Percentiles rank a stretch among this genome's conserved stretches.
Evolutionary conservation across 1,140 invertebrate species (phyloP).

Genomic region (Aphis craccivora): DNA sequence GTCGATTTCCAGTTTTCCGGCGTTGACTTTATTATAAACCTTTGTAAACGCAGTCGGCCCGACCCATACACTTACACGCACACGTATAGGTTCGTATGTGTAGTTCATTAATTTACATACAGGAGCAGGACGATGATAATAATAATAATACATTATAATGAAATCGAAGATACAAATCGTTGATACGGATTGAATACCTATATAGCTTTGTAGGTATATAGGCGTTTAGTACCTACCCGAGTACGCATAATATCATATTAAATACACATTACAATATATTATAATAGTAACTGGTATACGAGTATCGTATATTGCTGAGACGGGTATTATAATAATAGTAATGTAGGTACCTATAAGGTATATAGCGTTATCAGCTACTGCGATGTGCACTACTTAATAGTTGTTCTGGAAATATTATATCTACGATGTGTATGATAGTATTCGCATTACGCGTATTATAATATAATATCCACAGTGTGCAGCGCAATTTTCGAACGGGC

Average conservation of each 20-base stretch:
- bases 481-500: neutral
- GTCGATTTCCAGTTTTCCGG: neutral
- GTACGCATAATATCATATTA: neutral
- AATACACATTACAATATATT: constrained; percentile 5
- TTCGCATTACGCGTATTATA: neutral
- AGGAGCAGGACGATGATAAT: neutral
- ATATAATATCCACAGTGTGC: neutral
- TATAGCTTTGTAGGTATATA: neutral
- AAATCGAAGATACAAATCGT: neutral
- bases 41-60: neutral
- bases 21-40: neutral
- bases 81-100: neutral
- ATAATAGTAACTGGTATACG: neutral
- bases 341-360: neutral
- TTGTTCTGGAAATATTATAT: neutral
- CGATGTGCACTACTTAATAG: neutral
- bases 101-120: neutral
- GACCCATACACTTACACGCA: neutral
- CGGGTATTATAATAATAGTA: neutral
- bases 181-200: neutral
- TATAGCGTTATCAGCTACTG: neutral
- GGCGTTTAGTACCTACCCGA: neutral
- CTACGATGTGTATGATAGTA: constrained; percentile 1
- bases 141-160: neutral
- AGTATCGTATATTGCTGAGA: neutral